Evolutionary conservation across 2,888 invertebrate species (phyloP), one percentile per base, ranked within the genome.

Genomic region (Agrochola lota): DNA sequence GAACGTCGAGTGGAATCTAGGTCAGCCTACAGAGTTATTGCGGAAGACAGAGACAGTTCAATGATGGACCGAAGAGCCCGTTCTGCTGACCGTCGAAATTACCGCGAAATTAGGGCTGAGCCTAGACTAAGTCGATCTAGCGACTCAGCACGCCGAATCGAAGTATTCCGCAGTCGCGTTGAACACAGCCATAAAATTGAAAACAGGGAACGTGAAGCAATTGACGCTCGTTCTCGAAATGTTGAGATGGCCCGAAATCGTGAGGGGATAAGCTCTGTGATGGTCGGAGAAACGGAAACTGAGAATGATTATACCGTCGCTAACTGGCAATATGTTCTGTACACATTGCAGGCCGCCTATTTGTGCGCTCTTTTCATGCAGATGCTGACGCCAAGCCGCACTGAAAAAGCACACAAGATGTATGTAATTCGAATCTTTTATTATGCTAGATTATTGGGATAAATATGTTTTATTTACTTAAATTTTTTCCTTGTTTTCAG

Each of bases 321-420:
- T 57, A 93, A 90, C 77, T 95, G 94, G 95, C 93, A 94, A 85
- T 92, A 93, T 74, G 64, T 94, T n/a, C 90, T 96, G 69, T 95
- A 95, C 82, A 91, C 93, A 23, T 66, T 96, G 71, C 96, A 96
- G 90, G 94, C 89, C 20, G 90, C 94, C 64, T 96, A 96, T 81
- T 77, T 96, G 43, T 91, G 93, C 80, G 90, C 93, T 9, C 82
- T 96, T 9, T 75, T 95, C 59, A 83, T 91, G 76, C 93, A 95
- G 77, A 85, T 93, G 84, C 69, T 93, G 74, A 86, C 89, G 40
- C 90, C 91, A 79, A 92, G 89, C 59, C 80, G 30, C 40, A 75
- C 83, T n/a, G 85, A 82, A 72, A 92, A 90, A 76, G 74, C 83
- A 59, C 89, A 91, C 76, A 80, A 83, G 43, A 90, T 87, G 93